These are phyloP conservation scores for Bujurquina vittata DNA, from an alignment of 2,113 vertebrate species.

Conservation along the genomic window DNA sequence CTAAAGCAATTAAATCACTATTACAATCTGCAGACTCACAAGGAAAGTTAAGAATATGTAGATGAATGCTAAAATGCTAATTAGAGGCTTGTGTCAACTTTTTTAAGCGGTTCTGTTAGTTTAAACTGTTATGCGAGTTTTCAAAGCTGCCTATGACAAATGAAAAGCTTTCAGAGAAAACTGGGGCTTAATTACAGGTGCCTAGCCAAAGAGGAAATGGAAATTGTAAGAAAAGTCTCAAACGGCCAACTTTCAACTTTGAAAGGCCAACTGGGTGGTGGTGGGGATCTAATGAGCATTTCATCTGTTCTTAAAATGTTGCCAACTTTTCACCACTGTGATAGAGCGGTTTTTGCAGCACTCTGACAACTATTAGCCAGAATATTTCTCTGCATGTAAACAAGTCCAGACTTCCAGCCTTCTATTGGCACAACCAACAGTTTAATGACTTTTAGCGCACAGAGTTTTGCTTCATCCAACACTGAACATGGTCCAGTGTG, in stretches of 20 bases:
- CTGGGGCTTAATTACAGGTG: neutral
- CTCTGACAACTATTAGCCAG: neutral
- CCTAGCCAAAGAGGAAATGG: neutral
- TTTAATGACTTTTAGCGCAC: neutral
- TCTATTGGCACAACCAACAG: neutral
- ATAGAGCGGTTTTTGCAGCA: neutral
- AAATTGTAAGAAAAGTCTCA: neutral
- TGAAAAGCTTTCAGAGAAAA: neutral
- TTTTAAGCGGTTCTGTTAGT: neutral
- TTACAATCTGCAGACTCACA: neutral
- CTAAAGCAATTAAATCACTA: neutral
- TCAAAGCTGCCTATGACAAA: neutral
- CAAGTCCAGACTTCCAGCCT: neutral
- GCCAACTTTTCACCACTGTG: neutral
- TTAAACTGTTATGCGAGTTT: constrained; percentile 7
- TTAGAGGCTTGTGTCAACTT: constrained; percentile 1
- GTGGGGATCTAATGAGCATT: neutral
- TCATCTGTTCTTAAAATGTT: neutral
- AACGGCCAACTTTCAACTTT: neutral
- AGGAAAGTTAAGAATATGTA: neutral
- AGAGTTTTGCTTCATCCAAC: neutral
- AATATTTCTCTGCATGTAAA: neutral
- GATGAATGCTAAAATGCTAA: neutral
- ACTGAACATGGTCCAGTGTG: neutral
- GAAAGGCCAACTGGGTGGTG: neutral